phyloP scores from a whole-genome alignment of 1,140 invertebrate genomes.

The Spodoptera frugiperda region DNA sequence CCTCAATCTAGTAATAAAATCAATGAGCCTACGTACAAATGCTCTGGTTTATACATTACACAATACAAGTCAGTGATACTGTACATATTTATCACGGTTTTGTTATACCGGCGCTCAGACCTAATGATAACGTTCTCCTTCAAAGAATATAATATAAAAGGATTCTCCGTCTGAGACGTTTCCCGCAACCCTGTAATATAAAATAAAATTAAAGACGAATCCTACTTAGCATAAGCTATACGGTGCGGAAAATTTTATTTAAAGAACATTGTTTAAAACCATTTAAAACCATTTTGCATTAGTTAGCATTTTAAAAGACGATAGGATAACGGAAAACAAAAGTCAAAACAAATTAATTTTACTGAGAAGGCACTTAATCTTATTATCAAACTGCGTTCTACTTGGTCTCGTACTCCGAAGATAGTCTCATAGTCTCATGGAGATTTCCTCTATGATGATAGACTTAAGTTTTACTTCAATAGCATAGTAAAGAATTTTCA shows the following conservation, averaged over 20 bases:
- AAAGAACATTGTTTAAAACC: conserved; percentile 50
- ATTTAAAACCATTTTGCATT: conserved; percentile 54
- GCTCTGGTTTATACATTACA: too few relatives aligned
- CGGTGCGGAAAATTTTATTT: conserved; percentile 55
- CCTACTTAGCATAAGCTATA: conserved; percentile 65
- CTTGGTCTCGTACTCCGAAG: not conserved
- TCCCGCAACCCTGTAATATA: conserved; percentile 59
- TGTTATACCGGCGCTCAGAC: not conserved
- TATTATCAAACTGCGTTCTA: not conserved
- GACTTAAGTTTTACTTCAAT: not conserved
- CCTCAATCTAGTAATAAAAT: not conserved
- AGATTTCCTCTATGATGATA: too few relatives aligned
- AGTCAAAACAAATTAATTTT: not conserved
- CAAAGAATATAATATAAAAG: conserved; percentile 49
- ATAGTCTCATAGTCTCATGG: too few relatives aligned
- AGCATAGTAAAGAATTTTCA: not conserved
- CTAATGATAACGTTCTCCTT: conserved; percentile 39
- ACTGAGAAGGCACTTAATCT: not conserved
- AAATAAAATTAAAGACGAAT: conserved; percentile 61
- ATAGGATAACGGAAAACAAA: conserved; percentile 15
- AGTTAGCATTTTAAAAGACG: conserved; percentile 50
- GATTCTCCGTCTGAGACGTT: conserved; percentile 43
- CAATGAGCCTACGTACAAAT: not conserved
- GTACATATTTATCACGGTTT: not conserved
- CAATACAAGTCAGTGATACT: too few relatives aligned